These are phyloP conservation scores for Platysteira castanea DNA, from an alignment of 2,113 vertebrate genomes.

Conservation along the genomic window DNA sequence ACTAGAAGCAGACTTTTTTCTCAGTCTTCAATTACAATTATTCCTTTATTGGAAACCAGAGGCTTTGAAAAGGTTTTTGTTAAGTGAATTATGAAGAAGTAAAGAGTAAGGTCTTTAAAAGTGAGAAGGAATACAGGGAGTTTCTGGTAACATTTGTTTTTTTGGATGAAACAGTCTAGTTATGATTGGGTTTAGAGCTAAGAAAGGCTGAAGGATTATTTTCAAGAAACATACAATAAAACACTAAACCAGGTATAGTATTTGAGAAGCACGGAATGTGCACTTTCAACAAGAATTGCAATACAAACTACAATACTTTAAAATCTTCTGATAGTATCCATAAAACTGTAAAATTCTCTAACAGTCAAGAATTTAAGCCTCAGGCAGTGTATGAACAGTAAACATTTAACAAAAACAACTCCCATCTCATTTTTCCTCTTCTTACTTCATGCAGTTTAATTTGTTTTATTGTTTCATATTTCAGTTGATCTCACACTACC, in stretches of 20 bases:
- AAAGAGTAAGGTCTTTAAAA: neutral
- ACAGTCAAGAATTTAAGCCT: conserved; percentile 18
- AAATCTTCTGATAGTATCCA: neutral
- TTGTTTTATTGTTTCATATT: conserved; percentile 23
- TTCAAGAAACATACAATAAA: neutral
- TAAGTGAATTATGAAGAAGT: neutral
- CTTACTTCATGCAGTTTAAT: neutral
- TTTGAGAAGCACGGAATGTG: neutral
- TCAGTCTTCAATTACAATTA: neutral
- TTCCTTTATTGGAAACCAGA: conserved; percentile 5
- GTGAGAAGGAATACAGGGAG: neutral
- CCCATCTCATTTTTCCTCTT: neutral
- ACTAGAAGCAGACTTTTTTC: neutral
- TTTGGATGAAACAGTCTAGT: neutral
- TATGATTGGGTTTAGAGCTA: neutral
- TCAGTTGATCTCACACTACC: neutral
- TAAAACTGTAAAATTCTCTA: neutral
- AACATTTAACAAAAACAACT: neutral
- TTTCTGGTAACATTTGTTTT: neutral
- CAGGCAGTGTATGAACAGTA: neutral
- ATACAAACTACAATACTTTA: neutral
- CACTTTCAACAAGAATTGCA: neutral
- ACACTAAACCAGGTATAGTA: neutral
- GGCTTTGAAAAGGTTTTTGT: neutral
- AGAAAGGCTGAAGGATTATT: neutral